Conservation (phyloP, 2,888 invertebrate species). For the Cylindroiulus punctatus region DNA sequence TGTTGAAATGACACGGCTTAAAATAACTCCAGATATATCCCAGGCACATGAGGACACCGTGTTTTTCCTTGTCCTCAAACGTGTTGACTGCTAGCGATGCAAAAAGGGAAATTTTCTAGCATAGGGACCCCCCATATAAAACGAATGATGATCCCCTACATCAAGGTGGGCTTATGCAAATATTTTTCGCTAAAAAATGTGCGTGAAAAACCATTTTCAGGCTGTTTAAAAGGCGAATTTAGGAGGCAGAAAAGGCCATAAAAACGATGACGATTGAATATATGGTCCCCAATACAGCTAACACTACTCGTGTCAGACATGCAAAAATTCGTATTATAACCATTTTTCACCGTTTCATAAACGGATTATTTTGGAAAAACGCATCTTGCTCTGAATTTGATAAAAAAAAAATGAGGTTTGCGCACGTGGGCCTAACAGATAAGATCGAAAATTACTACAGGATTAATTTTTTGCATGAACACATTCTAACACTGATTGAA, state of each 20-base stretch:
- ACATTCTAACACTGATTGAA: neutral
- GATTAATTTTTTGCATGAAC: neutral
- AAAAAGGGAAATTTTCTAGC: conserved; percentile 26
- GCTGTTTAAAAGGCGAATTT: conserved; percentile 13
- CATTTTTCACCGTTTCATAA: conserved; percentile 33
- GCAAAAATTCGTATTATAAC: conserved; percentile 22
- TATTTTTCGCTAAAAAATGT: conserved; percentile 22
- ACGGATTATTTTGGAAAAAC: conserved; percentile 3
- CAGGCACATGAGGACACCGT: conserved; percentile 34
- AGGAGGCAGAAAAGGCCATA: conserved; percentile 22
- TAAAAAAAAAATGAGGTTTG: neutral
- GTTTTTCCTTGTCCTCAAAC: conserved; percentile 34
- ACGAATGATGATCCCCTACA: conserved; percentile 29
- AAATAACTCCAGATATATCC: conserved; percentile 38
- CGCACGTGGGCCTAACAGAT: neutral
- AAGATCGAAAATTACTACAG: neutral
- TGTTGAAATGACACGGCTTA: conserved; percentile 37
- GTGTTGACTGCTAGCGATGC: conserved; percentile 42
- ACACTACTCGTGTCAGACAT: conserved; percentile 34
- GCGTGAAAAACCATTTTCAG: conserved; percentile 37
- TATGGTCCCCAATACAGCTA: neutral
- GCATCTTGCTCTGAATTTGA: neutral
- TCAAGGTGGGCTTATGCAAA: conserved; percentile 38
- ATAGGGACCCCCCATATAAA: conserved; percentile 12
- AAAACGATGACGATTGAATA: conserved; percentile 38